Evolutionary conservation across 2,888 invertebrate genomes (phyloP).

Genomic region (Orgyia antiqua): DNA sequence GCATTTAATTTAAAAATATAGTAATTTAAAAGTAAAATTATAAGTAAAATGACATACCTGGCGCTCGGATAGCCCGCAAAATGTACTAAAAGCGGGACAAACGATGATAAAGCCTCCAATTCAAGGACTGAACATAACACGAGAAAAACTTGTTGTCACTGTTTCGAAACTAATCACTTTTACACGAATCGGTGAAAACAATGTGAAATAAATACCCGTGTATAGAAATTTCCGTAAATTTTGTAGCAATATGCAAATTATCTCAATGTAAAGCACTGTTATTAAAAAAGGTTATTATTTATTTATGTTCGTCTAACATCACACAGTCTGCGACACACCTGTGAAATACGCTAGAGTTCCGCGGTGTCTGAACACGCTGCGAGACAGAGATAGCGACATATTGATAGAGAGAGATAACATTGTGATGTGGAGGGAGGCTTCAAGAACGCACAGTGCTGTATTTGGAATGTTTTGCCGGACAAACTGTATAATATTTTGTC

Average conservation of each 20-base stretch:
- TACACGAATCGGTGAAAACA: conserved; percentile 28
- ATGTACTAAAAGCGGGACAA: conserved; percentile 40
- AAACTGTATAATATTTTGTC: not conserved
- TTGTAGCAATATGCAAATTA: conserved; percentile 7
- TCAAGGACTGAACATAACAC: conserved; percentile 63
- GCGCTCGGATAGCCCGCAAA: conserved; percentile 47
- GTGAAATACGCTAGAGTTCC: conserved; percentile 51
- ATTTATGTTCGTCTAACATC: conserved; percentile 48
- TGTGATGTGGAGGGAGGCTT: conserved; percentile 57
- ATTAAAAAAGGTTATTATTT: conserved; percentile 50
- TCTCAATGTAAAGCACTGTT: conserved; percentile 22
- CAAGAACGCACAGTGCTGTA: conserved; percentile 56
- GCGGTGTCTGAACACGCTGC: conserved; percentile 63
- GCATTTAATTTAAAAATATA: not conserved
- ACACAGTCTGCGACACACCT: conserved; percentile 49
- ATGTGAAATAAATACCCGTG: conserved; percentile 10
- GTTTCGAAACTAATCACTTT: conserved; percentile 52
- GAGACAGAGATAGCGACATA: conserved; percentile 59
- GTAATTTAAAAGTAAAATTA: not conserved
- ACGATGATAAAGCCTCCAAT: conserved; percentile 62
- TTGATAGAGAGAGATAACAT: conserved; percentile 54
- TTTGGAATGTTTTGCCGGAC: not conserved
- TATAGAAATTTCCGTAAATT: conserved; percentile 11
- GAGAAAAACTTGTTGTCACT: conserved; percentile 67
- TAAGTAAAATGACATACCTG: conserved; percentile 41